These are phyloP conservation scores for Porphyrio hochstetteri DNA, from an alignment of 2,113 vertebrate species.

Conservation along the genomic window DNA sequence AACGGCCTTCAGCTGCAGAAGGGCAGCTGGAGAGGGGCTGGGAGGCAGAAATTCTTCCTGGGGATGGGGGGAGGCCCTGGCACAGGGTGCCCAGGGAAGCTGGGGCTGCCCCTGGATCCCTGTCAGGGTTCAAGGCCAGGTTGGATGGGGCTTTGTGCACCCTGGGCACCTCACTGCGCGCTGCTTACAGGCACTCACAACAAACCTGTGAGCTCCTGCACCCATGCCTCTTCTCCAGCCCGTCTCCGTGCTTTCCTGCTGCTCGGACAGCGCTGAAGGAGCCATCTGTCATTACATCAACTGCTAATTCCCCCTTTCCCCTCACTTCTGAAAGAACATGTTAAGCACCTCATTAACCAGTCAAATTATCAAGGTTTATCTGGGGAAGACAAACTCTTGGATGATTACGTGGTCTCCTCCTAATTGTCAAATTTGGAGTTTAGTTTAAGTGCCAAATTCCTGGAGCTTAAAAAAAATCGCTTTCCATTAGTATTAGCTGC, in stretches of 20 bases:
- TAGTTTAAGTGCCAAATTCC: conserved; percentile 21
- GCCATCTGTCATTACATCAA: neutral
- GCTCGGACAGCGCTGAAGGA: neutral
- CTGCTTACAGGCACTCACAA: neutral
- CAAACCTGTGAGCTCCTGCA: neutral
- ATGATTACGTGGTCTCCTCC: neutral
- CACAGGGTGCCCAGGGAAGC: too few relatives aligned
- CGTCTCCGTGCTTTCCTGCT: neutral
- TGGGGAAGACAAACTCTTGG: neutral
- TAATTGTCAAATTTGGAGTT: neutral
- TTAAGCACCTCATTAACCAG: neutral
- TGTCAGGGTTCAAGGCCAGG: too few relatives aligned
- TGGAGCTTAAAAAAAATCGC: neutral
- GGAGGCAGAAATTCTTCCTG: too few relatives aligned
- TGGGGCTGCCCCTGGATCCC: too few relatives aligned
- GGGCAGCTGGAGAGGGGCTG: too few relatives aligned
- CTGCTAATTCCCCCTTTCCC: accelerated
- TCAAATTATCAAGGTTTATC: neutral
- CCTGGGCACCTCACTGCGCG: accelerated
- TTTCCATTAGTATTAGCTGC: neutral
- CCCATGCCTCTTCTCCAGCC: neutral
- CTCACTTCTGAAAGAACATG: neutral
- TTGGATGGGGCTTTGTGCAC: too few relatives aligned
- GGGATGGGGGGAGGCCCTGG: too few relatives aligned
- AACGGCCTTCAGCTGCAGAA: too few relatives aligned